These are phyloP conservation scores for Macrosiphum euphorbiae DNA, from an alignment of 2,888 invertebrate genomes.

Conservation along the genomic window DNA sequence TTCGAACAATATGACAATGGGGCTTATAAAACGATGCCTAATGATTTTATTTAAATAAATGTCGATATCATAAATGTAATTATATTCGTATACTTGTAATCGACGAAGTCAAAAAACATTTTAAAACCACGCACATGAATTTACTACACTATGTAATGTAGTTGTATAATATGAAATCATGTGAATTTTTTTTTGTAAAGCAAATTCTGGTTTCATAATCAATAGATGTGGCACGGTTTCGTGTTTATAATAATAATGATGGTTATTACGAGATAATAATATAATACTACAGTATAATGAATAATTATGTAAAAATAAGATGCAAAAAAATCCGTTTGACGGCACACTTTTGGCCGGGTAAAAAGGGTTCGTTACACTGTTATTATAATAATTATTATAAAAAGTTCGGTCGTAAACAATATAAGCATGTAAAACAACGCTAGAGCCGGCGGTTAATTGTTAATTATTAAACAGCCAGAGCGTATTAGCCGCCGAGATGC, in stretches of 20 bases:
- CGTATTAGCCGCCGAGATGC: constrained; percentile 8
- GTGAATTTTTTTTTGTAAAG: not conserved
- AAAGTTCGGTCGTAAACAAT: constrained; percentile 35
- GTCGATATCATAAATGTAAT: not conserved
- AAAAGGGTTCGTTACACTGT: not conserved
- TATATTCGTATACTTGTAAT: not conserved
- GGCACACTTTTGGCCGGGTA: not conserved
- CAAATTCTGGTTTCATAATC: not conserved
- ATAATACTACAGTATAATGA: not conserved
- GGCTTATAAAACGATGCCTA: not conserved
- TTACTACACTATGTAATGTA: not conserved
- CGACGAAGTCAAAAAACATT: not conserved
- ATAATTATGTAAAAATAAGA: not conserved
- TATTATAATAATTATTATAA: constrained; percentile 23
- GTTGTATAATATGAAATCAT: not conserved
- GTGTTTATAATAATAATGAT: not conserved
- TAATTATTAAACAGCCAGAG: constrained; percentile 45
- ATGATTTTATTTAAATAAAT: not conserved
- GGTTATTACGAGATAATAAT: not conserved
- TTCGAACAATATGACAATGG: not conserved
- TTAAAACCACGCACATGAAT: not conserved
- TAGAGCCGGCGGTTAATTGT: constrained; percentile 19
- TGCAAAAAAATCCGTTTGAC: not conserved
- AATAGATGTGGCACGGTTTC: too few species aligned
- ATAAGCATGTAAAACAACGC: constrained; percentile 15